Base-by-base conservation (phyloP, 1,140 invertebrate species). In the Bombus polaris region DNA sequence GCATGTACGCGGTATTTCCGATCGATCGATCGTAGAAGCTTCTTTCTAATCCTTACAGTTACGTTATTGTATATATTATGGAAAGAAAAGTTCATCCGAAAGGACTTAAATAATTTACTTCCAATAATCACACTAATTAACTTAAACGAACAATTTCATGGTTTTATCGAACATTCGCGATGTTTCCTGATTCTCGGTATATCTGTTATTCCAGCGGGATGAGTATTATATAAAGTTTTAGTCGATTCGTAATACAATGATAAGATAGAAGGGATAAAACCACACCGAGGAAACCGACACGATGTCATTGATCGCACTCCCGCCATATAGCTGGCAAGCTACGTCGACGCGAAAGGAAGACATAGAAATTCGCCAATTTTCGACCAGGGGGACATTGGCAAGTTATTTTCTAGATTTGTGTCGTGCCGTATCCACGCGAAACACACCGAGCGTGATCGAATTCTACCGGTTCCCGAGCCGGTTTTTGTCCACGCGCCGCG, bases 381-480 rank as follows among this genome's bases (percentile, higher is more conserved):
- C 83, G 66, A 12, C 22, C 25, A 35, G 8, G 37, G 18, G 47
- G n/a, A 59, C 77, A 77, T 78, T 70, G 28, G n/a, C 10, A 10
- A 47, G 57, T 57, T 15, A 47, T 25, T 70, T 70, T 57, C 82
- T 66, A 59, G 32, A 66, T 32, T n/a, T 42, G 59, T 18, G 28
- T 15, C 39, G 13, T n/a, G 32, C 6, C 22, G 37, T 37, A 25
- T 22, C 59, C 22, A 10, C 59, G 75, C 32, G 71, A 70, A 84
- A 87, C 35, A 13, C 75, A 8, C 32, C 18, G 66, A 68, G 9
- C 22, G 22, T 28, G 22, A 18, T 39, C 22, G 78, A 89, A 88
- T 89, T 88, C 83, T 89, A 86, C 87, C 87, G 83, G 88, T 88
- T 88, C 25, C 62, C 39, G 18, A 81, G 73, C 88, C 87, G 88